Conservation (phyloP, 2,888 invertebrate species). For the Eristalis intricaria region DNA sequence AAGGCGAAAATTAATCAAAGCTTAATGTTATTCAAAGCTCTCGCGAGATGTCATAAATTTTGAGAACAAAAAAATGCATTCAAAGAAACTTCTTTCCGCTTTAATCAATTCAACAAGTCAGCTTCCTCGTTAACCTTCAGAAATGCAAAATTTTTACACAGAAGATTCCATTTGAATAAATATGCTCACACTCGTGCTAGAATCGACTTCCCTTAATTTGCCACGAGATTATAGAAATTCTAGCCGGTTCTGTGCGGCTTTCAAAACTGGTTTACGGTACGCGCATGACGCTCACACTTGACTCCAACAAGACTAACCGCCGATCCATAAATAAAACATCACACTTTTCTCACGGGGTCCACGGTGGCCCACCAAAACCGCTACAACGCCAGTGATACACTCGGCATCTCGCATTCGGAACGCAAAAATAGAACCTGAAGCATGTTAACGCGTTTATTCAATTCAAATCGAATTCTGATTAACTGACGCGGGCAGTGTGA, state of each 20-base stretch:
- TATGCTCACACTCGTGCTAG: background rate
- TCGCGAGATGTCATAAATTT: no score
- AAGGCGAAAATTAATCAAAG: no score
- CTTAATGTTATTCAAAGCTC: no score
- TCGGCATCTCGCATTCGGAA: background rate
- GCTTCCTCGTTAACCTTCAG: background rate
- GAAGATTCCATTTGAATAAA: background rate
- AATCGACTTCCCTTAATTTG: background rate
- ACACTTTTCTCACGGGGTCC: constrained; percentile 10
- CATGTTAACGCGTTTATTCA: background rate
- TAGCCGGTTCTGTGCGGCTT: background rate
- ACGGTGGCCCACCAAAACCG: background rate
- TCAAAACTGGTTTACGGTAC: background rate
- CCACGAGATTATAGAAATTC: background rate
- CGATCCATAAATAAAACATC: constrained; percentile 24
- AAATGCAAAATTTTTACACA: background rate
- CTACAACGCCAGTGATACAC: background rate
- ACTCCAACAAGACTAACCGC: background rate
- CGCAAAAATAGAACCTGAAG: background rate
- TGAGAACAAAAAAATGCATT: background rate
- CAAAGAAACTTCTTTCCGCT: background rate
- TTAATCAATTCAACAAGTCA: background rate
- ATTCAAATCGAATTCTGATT: background rate
- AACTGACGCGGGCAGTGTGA: background rate
- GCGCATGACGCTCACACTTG: background rate